phyloP scores from a whole-genome alignment of 1,140 invertebrate species.

The Nebria ingens region DNA sequence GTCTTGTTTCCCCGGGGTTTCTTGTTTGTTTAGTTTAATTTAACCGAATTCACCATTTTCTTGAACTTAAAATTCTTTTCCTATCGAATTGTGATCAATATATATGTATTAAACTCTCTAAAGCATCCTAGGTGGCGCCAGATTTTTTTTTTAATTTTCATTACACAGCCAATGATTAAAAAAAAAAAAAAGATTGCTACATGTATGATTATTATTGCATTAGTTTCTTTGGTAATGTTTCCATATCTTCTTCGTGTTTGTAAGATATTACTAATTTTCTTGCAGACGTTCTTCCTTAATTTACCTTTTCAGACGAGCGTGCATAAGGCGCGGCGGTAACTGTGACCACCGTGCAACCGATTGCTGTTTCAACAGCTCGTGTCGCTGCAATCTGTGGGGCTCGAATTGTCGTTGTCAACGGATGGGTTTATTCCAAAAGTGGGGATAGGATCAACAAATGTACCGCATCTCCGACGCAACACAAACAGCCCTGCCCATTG shows the following conservation, averaged over 20 bases:
- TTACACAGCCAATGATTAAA: too few relatives aligned
- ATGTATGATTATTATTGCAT: too few relatives aligned
- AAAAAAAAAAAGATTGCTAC: too few relatives aligned
- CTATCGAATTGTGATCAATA: too few relatives aligned
- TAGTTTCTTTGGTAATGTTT: slow-evolving; percentile 11
- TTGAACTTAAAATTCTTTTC: too few relatives aligned
- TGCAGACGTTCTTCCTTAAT: slow-evolving; percentile 76
- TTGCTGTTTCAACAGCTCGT: slow-evolving; percentile 77
- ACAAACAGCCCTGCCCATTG: neutral
- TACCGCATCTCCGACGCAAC: neutral
- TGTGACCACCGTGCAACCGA: slow-evolving; percentile 77
- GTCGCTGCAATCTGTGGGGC: slow-evolving; percentile 84
- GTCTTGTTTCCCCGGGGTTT: too few relatives aligned
- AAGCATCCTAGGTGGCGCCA: too few relatives aligned
- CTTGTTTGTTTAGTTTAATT: too few relatives aligned
- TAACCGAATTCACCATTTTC: too few relatives aligned
- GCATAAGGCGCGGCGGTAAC: slow-evolving; percentile 65
- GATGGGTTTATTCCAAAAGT: slow-evolving; percentile 82
- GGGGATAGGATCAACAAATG: slow-evolving; percentile 49
- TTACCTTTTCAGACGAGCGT: slow-evolving; percentile 78
- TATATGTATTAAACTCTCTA: too few relatives aligned
- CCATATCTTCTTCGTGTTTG: slow-evolving; percentile 16
- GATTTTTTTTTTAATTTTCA: too few relatives aligned
- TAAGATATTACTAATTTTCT: slow-evolving; percentile 37
- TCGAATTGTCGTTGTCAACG: slow-evolving; percentile 82